phyloP scores from a whole-genome alignment of 1,140 invertebrate genomes.

The Drosophila persimilis region DNA sequence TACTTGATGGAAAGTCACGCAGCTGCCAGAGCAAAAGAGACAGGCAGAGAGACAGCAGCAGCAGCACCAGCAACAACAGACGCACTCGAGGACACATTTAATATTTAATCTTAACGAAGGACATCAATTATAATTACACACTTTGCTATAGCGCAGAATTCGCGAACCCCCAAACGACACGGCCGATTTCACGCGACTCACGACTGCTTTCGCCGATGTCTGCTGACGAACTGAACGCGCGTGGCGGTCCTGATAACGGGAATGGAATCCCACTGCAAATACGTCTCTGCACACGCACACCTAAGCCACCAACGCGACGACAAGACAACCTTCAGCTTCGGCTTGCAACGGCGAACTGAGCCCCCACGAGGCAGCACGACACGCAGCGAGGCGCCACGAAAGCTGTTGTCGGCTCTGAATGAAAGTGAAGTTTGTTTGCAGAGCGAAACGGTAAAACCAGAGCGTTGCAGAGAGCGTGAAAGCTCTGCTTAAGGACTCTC shows the following conservation, averaged over 20 bases:
- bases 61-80: background rate
- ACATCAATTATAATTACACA: constrained; percentile 45
- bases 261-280: background rate
- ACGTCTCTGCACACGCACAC: background rate
- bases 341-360: constrained; percentile 62
- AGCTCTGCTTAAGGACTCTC: constrained; percentile 27
- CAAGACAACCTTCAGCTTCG: constrained; percentile 55
- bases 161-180: background rate
- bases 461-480: constrained; percentile 38
- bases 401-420: constrained; percentile 28
- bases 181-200: background rate
- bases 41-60: background rate
- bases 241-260: constrained; percentile 8
- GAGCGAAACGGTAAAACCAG: constrained; percentile 64
- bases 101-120: constrained; percentile 45
- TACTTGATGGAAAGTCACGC: constrained; percentile 59
- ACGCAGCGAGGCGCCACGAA: constrained; percentile 22
- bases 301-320: constrained; percentile 7
- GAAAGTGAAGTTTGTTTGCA: constrained; percentile 64
- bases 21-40: constrained; percentile 19
- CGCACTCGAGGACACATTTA: constrained; percentile 20
- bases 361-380: constrained; percentile 4
- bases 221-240: constrained; percentile 42
- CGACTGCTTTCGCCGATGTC: constrained; percentile 24
- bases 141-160: constrained; percentile 9